Percentiles rank a stretch among this genome's conserved stretches.
Conservation (phyloP, 2,113 vertebrate species). For the Vidua macroura region DNA sequence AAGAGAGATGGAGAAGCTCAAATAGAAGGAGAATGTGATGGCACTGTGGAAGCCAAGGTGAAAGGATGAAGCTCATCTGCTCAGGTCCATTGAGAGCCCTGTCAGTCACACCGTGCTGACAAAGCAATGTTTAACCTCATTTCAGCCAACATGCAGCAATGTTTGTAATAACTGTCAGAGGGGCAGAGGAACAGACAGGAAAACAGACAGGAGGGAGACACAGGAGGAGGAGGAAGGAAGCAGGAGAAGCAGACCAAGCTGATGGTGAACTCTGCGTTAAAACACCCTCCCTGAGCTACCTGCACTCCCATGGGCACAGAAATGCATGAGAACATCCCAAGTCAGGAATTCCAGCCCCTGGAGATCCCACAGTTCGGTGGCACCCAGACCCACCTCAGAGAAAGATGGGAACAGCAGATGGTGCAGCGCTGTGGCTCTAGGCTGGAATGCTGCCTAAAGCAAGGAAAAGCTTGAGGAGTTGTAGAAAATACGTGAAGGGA, state of each 20-base stretch:
- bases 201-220: background rate
- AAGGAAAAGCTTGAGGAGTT: background rate
- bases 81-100: slow-evolving; percentile 13
- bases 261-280: background rate
- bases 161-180: slow-evolving; percentile 50
- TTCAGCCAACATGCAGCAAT: slow-evolving; percentile 49
- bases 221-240: background rate
- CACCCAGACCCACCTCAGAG: background rate
- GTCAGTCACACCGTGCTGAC: slow-evolving; percentile 10
- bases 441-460: background rate
- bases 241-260: background rate
- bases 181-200: background rate
- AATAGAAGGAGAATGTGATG: background rate
- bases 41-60: background rate
- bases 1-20: background rate
- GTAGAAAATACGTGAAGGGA: background rate
- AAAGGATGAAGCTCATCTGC: background rate
- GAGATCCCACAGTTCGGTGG: background rate
- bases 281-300: background rate
- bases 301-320: background rate
- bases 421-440: background rate
- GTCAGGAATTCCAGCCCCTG: background rate
- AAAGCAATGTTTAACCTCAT: slow-evolving; percentile 37
- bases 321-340: background rate
- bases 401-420: background rate